A percentile compares a stretch with the other conserved stretches of the same genome.
Evolutionary conservation across 2,113 vertebrate genomes (phyloP).

Genomic region (Phoxinus phoxinus): DNA sequence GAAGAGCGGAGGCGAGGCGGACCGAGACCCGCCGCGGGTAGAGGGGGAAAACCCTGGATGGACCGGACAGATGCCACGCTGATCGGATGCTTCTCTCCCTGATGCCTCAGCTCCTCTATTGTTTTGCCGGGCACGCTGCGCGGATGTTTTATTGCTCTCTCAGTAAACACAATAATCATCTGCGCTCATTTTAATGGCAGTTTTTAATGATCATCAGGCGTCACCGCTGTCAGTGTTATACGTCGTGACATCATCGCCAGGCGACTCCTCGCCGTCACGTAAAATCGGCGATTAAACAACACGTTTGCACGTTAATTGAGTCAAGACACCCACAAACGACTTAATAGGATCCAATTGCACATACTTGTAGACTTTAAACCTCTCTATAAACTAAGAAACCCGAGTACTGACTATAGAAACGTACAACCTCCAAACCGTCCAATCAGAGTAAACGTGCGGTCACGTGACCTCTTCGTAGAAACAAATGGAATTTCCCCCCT

Average conservation of each 20-base stretch:
- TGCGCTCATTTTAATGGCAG: constrained; percentile 71
- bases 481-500: constrained; percentile 33
- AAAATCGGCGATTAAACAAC: constrained; percentile 5
- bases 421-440: constrained; percentile 41
- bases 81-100: not conserved
- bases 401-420: not conserved
- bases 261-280: constrained; percentile 68
- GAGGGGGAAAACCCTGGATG: constrained; percentile 26
- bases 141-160: not conserved
- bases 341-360: not conserved
- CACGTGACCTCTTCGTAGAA: constrained; percentile 37
- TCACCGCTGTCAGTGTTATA: constrained; percentile 76
- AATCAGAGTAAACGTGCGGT: constrained; percentile 20
- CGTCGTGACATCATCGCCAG: constrained; percentile 78
- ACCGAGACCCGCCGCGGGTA: constrained; percentile 32
- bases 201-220: constrained; percentile 78
- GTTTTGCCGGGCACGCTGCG: not conserved
- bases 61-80: constrained; percentile 33
- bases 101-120: not conserved
- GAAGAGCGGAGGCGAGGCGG: constrained; percentile 34
- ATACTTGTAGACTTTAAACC: not conserved
- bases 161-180: constrained; percentile 40
- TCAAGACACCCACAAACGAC: not conserved
- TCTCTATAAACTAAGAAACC: not conserved
- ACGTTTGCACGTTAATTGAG: too few relatives aligned